Percentiles rank a stretch among this genome's conserved stretches.
These are phyloP conservation scores for Aeoliscus strigatus DNA, from an alignment of 2,797 vertebrate species.

Conservation along the genomic window DNA sequence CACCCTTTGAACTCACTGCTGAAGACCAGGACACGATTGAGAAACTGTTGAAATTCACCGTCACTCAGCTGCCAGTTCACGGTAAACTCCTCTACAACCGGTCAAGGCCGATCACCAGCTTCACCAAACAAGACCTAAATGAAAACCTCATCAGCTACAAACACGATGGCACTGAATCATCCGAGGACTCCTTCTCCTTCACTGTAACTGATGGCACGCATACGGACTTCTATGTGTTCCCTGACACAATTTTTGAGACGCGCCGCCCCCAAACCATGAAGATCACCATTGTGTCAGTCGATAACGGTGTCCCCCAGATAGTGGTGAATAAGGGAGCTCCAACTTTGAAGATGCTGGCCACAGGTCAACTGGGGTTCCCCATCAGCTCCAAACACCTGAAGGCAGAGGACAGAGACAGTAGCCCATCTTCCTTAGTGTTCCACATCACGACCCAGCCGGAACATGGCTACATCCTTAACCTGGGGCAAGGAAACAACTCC, in stretches of 20 bases:
- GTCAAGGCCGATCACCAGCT: constrained; percentile 72
- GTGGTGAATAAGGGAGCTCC: constrained; percentile 84
- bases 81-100: constrained; percentile 86
- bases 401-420: constrained; percentile 86
- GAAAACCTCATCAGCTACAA: constrained; percentile 94
- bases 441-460: constrained; percentile 77
- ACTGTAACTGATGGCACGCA: constrained; percentile 90
- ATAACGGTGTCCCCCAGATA: constrained; percentile 84
- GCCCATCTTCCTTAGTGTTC: constrained; percentile 72
- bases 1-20: constrained; percentile 89
- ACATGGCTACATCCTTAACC: constrained; percentile 85
- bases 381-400: constrained; percentile 83
- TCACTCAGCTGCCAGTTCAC: constrained; percentile 85
- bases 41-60: constrained; percentile 77
- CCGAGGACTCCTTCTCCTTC: constrained; percentile 90
- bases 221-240: constrained; percentile 89
- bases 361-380: constrained; percentile 82
- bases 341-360: constrained; percentile 79
- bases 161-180: constrained; percentile 84
- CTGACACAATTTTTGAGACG: constrained; percentile 88
- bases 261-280: constrained; percentile 85
- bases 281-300: constrained; percentile 79
- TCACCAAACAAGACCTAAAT: constrained; percentile 92
- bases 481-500: constrained; percentile 86
- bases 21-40: constrained; percentile 91